These are phyloP conservation scores for Megastigmus dorsalis DNA, from an alignment of 2,888 invertebrate genomes.

Conservation along the genomic window DNA sequence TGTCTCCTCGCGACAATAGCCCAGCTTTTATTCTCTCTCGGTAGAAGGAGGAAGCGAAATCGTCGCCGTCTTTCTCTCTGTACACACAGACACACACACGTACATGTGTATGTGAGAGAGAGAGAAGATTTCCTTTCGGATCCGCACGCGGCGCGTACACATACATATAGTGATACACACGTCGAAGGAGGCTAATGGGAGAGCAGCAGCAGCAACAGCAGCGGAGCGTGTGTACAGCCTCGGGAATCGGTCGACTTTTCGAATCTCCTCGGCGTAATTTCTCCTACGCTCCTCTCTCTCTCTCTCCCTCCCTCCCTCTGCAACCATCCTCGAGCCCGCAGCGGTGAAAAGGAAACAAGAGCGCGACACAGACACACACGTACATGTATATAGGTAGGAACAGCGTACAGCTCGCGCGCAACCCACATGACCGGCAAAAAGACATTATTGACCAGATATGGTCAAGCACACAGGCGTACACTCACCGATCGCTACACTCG, in stretches of 20 bases:
- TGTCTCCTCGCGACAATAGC: neutral
- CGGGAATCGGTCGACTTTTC: slow-evolving; percentile 67
- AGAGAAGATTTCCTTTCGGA: slow-evolving; percentile 61
- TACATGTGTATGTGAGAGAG: no score
- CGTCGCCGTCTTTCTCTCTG: neutral
- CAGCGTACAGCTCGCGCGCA: no score
- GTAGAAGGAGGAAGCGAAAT: slow-evolving; percentile 29
- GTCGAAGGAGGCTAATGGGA: slow-evolving; percentile 71
- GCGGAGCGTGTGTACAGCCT: no score
- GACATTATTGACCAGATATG: slow-evolving; percentile 71
- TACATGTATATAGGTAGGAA: no score
- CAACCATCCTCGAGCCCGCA: neutral
- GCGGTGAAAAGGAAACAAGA: slow-evolving; percentile 62
- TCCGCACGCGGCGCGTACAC: slow-evolving; percentile 31
- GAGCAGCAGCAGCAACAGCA: no score
- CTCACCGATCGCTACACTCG: slow-evolving; percentile 15
- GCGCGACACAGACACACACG: slow-evolving; percentile 42
- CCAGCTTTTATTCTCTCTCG: neutral
- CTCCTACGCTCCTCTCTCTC: slow-evolving; percentile 64
- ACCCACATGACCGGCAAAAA: slow-evolving; percentile 63
- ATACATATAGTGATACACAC: no score
- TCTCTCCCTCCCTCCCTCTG: neutral
- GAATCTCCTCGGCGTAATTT: slow-evolving; percentile 68
- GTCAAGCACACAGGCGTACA: slow-evolving; percentile 65
- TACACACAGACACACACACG: neutral